A percentile compares a stretch with the other conserved stretches of the same genome.
phyloP scores from a whole-genome alignment of 1,140 invertebrate species.

The Drosophila pachea region DNA sequence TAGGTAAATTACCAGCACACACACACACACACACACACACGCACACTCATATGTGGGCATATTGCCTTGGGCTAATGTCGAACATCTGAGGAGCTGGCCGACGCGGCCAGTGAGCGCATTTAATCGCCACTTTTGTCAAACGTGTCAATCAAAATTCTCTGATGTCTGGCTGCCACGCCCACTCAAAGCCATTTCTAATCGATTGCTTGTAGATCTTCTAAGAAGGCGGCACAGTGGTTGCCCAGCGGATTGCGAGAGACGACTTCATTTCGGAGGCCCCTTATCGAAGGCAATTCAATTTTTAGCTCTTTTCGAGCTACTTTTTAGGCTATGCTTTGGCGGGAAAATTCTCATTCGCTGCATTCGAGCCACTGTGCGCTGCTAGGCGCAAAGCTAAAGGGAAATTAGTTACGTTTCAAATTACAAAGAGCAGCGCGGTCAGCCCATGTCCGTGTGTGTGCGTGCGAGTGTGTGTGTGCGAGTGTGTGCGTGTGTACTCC shows the following conservation, averaged over 20 bases:
- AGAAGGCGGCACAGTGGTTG: constrained; percentile 23
- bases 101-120: constrained; percentile 32
- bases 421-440: constrained; percentile 40
- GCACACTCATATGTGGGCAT: background rate
- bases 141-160: constrained; percentile 58
- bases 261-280: too few relatives aligned
- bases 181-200: constrained; percentile 9
- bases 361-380: constrained; percentile 5
- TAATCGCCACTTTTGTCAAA: constrained; percentile 70
- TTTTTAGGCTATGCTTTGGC: too few relatives aligned
- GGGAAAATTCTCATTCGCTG: too few relatives aligned
- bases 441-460: constrained; percentile 1
- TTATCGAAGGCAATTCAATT: too few relatives aligned
- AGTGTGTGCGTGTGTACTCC: background rate
- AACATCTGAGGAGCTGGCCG: constrained; percentile 37
- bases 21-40: background rate
- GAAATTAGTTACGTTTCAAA: constrained; percentile 69
- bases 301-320: too few relatives aligned
- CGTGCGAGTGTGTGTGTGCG: background rate
- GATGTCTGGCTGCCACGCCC: constrained; percentile 24
- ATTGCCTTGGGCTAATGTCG: constrained; percentile 22
- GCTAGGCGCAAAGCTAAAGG: constrained; percentile 1
- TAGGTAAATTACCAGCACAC: constrained; percentile 52
- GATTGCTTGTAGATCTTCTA: constrained; percentile 1
- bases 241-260: too few relatives aligned